Evolutionary conservation across 2,888 invertebrate species (phyloP), one percentile per base, ranked within the genome.

Genomic region (Leptothorax acervorum): DNA sequence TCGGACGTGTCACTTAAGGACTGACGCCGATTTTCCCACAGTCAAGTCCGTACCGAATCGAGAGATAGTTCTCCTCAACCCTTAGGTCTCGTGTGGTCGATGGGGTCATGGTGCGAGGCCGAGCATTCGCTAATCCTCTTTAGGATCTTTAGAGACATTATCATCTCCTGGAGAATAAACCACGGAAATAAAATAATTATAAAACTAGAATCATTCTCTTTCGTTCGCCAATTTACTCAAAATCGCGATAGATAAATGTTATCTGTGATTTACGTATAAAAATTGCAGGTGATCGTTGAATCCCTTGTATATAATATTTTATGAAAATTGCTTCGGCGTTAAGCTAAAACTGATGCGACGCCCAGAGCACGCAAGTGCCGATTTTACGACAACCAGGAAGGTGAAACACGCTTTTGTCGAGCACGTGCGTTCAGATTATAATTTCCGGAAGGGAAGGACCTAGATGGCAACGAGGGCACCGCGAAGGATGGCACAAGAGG

Each of bases 361-460:
- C 83, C 65, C 31, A 53, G 15, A 82, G 57, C 65, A 65, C 5
- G 28, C 39, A 6, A 70, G 82, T 66, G 79, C 78, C 11, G 62
- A 79, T 66, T 86, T 88, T 88, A 86, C 83, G 78, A 88, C 53
- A 60, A 31, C 23, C 48, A 60, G 48, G 66, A 66, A 55, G 28
- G 42, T n/a, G 57, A 66, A 53, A 83, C 11, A 68, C 78, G 82
- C 84, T 85, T 84, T 85, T 66, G 84, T 89, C 85, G 81, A 83
- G 60, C 55, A 65, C 55, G 66, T 35, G 66, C 83, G 62, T 83
- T 65, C 68, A 63, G 86, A 89, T 89, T 88, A 89, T 83, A 87
- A 86, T 91, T 91, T 91, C 86, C 89, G 85, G 88, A 87, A 86
- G 85, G 62, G 63, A 81, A 85, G 60, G 35, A 68, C 65, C n/a